phyloP scores from a whole-genome alignment of 2,888 invertebrate genomes.

The Adelphocoris suturalis region DNA sequence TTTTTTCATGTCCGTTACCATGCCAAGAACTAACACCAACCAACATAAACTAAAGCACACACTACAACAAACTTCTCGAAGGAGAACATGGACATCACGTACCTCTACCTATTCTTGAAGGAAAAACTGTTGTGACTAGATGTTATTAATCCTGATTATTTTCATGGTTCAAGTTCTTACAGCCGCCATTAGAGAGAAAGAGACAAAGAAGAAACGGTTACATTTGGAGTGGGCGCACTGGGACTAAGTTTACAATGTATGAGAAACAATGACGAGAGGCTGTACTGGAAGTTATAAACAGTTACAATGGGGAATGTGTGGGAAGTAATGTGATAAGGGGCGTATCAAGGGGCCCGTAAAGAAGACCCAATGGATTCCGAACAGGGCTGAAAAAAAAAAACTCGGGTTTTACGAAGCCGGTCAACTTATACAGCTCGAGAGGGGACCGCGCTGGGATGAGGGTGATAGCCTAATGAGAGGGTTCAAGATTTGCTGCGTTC shows the following conservation, averaged over 20 bases:
- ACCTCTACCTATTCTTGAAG: too few species aligned
- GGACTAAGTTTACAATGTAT: neutral
- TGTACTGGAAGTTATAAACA: neutral
- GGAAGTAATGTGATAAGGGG: neutral
- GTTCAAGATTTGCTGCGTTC: conserved; percentile 49
- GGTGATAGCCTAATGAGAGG: conserved; percentile 47
- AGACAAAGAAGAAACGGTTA: too few species aligned
- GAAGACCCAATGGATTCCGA: conserved; percentile 1
- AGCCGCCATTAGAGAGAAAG: too few species aligned
- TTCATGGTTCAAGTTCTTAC: too few species aligned
- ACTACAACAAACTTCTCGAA: too few species aligned
- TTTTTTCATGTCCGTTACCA: too few species aligned
- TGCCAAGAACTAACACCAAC: too few species aligned
- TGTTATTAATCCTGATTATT: too few species aligned
- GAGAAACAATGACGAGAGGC: conserved; percentile 5
- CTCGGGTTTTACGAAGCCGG: conserved; percentile 25
- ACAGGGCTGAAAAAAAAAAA: neutral
- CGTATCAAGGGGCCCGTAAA: neutral
- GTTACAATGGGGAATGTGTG: conserved; percentile 17
- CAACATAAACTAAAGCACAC: too few species aligned
- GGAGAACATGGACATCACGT: too few species aligned
- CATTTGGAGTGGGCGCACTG: too few species aligned
- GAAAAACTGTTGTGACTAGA: too few species aligned
- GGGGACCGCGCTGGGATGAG: neutral
- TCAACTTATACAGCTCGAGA: neutral